phyloP scores from a whole-genome alignment of 2,113 vertebrate species.

The Furnarius figulus region DNA sequence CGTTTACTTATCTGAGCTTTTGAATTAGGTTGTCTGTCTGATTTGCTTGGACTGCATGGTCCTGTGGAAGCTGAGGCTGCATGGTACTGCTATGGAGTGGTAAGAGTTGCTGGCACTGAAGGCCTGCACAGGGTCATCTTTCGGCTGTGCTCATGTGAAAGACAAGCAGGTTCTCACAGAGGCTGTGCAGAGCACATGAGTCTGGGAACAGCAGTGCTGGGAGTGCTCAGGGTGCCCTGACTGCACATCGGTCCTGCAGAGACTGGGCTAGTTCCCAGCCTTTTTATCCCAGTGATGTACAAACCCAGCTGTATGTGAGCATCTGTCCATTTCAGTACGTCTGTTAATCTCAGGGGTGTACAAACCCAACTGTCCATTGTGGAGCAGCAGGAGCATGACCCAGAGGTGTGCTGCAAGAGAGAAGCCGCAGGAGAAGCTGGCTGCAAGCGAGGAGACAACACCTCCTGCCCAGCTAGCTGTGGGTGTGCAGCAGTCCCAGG shows the following conservation, averaged over 20 bases:
- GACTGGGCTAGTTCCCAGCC: rapidly evolving
- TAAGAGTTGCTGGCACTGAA: background rate
- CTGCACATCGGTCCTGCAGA: background rate
- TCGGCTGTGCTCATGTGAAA: background rate
- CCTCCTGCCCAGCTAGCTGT: background rate
- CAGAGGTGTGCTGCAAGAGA: background rate
- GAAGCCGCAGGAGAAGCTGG: background rate
- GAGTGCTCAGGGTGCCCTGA: background rate
- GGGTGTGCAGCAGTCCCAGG: background rate
- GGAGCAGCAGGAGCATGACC: background rate
- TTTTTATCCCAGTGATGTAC: background rate
- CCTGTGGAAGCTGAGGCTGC: background rate
- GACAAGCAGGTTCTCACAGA: background rate
- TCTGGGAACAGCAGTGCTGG: background rate
- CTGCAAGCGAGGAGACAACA: background rate
- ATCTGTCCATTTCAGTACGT: background rate
- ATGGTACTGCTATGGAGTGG: rapidly evolving
- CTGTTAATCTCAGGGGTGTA: background rate
- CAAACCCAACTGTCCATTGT: background rate
- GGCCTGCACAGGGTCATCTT: background rate
- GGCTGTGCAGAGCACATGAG: background rate
- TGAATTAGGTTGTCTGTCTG: background rate
- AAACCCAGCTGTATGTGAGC: background rate
- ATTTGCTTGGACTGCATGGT: background rate
- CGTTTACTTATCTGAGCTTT: background rate